Base-by-base conservation (phyloP, 2,797 vertebrate genomes). In the Sebastolobus altivelis region DNA sequence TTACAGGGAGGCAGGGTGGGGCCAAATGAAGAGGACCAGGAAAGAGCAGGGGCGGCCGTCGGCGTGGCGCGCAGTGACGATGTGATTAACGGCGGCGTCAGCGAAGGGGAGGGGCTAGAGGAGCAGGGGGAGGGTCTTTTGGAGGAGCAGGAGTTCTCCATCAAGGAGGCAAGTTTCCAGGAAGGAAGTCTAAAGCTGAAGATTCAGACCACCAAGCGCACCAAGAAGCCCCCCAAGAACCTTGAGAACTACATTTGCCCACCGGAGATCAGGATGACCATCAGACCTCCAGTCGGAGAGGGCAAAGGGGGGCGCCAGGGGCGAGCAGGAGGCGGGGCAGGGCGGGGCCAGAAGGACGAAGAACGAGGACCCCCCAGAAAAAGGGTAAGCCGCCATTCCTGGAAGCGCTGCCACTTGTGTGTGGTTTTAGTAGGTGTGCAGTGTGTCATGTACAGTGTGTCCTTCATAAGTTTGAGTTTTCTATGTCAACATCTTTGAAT, bases 181-280 rank as follows among this genome's bases (percentile, higher is more conserved):
- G 98, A 99, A 90, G 98, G 98, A 86, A 99, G 98, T 91, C 96
- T 99, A 88, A 99, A 99, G 90, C 92, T 99, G 83, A 99, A 99
- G 95, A 99, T 99, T 86, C 98, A 99, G 95, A 99, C 98, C 72
- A 99, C 98, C 74, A 99, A 99, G 92, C 95, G 98, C 92, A 97
- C 98, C 1, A 99, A 99, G 95, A 99, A 99, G 93, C 98, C 97
- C 88, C 98, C 98, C 63, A 99, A 99, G 94, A 99, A 96, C 92
- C 95, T 99, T 94, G 98, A 99, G 96, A 99, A 99, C 97, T 99
- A 99, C 91, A 99, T 99, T 91, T 99, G 98, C 86, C 98, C 98
- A 55, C 98, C 98, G 0, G 98, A 99, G 96, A 99, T 99, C 94
- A 98, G 98, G 93, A 98, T 99, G 94, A 99, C 98, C 92, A 99